Conservation (phyloP, 2,113 vertebrate genomes). For the Bubo scandiacus region DNA sequence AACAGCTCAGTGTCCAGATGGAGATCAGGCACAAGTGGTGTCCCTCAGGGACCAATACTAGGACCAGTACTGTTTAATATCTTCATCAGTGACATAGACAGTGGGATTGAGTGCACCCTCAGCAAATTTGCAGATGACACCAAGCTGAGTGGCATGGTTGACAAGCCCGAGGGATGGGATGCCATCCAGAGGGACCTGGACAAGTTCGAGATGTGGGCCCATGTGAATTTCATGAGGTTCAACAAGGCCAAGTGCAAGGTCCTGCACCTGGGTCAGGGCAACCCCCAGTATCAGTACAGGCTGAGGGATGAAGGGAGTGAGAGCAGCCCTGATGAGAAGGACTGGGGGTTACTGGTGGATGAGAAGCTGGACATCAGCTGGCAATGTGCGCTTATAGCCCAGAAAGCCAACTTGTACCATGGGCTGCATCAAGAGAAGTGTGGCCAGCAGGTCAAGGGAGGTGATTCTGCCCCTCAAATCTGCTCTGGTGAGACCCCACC, state of each 20-base stretch:
- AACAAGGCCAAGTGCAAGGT: neutral
- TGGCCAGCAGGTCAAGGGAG: fast-evolving
- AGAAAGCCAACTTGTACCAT: fast-evolving
- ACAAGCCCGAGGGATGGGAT: fast-evolving
- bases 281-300: fast-evolving
- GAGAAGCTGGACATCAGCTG: neutral
- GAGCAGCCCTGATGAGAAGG: neutral
- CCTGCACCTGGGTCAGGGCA: neutral
- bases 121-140: neutral
- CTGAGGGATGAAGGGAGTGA: neutral
- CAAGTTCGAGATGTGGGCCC: neutral
- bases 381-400: neutral
- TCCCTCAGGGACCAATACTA: neutral
- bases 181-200: neutral
- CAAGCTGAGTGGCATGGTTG: neutral
- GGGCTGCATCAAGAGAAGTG: neutral
- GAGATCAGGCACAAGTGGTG: fast-evolving
- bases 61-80: neutral
- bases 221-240: neutral
- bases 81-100: neutral
- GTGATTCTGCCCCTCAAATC: neutral
- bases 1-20: neutral
- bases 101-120: neutral
- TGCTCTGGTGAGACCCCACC: neutral
- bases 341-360: fast-evolving